These are phyloP conservation scores for Plebejus anna DNA, from an alignment of 2,888 invertebrate genomes.

Conservation along the genomic window DNA sequence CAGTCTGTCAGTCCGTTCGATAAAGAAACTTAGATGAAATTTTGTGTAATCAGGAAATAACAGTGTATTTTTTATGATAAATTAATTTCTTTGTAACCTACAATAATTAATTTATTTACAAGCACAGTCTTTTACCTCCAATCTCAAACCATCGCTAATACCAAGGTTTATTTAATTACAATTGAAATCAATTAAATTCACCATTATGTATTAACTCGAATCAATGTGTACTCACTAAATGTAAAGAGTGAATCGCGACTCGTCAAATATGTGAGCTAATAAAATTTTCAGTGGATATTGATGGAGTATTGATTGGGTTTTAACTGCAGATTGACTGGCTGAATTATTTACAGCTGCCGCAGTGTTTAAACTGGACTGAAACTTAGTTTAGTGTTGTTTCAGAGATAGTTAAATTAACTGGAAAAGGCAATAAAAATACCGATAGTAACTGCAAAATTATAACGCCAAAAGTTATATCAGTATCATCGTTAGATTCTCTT, in stretches of 20 bases:
- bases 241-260: conserved; percentile 13
- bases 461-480: not conserved
- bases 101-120: not conserved
- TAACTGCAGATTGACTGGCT: conserved; percentile 15
- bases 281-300: conserved; percentile 12
- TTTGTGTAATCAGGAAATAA: too few relatives aligned
- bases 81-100: too few relatives aligned
- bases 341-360: conserved; percentile 12
- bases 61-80: too few relatives aligned
- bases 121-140: not conserved
- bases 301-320: conserved; percentile 21
- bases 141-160: not conserved
- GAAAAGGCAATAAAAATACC: not conserved
- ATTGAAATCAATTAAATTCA: conserved; percentile 1
- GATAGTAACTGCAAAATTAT: not conserved
- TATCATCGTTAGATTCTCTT: not conserved
- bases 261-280: conserved; percentile 26
- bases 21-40: too few relatives aligned
- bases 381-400: not conserved
- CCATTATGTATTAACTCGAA: conserved; percentile 17
- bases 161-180: not conserved
- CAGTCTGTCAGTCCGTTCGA: too few relatives aligned
- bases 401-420: too few relatives aligned
- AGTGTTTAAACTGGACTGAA: not conserved
- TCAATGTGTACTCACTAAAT: conserved; percentile 16